Conservation (phyloP, 2,888 invertebrate genomes). For the Tenodera sinensis region DNA sequence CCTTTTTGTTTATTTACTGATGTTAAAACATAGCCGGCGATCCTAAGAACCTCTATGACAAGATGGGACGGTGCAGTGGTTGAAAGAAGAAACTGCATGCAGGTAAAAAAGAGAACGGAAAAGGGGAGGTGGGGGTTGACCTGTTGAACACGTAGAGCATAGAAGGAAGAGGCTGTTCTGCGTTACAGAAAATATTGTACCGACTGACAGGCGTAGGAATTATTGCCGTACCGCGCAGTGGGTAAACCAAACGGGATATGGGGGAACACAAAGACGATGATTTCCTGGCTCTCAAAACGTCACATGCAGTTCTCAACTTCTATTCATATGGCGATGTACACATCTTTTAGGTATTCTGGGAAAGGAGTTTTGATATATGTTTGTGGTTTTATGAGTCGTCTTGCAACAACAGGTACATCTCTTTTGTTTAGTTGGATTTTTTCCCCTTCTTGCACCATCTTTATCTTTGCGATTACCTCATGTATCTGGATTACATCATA, state of each 20-base stretch:
- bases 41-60: too few relatives aligned
- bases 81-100: not conserved
- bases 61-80: not conserved
- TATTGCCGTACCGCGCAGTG: conserved; percentile 5
- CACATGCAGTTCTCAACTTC: conserved; percentile 15
- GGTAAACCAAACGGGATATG: conserved; percentile 13
- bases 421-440: too few relatives aligned
- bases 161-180: not conserved
- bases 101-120: not conserved
- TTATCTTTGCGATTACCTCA: too few relatives aligned
- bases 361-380: not conserved
- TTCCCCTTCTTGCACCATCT: too few relatives aligned
- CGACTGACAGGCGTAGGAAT: conserved; percentile 13
- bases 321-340: not conserved
- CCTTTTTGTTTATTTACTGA: too few relatives aligned
- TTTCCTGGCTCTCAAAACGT: conserved; percentile 23
- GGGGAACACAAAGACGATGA: conserved; percentile 17
- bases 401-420: too few relatives aligned
- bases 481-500: too few relatives aligned
- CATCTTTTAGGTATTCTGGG: not conserved
- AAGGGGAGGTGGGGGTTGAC: not conserved
- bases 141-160: conserved; percentile 9
- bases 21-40: too few relatives aligned
- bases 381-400: too few relatives aligned
- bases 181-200: conserved; percentile 1